Conservation (phyloP, 2,888 invertebrate species). For the Lepidocyrtoides sp. region DNA sequence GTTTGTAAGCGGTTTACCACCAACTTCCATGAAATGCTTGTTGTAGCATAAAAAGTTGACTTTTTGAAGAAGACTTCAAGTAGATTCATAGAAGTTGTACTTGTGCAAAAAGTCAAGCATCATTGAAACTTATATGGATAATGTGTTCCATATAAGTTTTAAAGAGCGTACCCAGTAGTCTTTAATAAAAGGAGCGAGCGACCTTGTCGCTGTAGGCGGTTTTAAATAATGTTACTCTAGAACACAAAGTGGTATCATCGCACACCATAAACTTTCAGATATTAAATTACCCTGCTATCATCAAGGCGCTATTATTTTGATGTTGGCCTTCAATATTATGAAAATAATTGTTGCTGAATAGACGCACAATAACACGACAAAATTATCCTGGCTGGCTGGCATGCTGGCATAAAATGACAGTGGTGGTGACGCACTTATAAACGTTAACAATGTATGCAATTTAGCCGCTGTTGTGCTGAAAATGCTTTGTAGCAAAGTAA, state of each 20-base stretch:
- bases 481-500: background rate
- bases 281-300: too few relatives aligned
- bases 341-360: background rate
- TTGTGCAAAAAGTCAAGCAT: too few relatives aligned
- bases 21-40: background rate
- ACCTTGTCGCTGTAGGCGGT: background rate
- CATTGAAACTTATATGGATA: background rate
- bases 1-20: conserved; percentile 7
- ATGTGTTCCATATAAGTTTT: background rate
- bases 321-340: background rate
- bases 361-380: background rate
- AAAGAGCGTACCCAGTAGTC: background rate
- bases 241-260: background rate
- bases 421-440: background rate
- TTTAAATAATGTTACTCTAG: background rate
- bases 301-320: background rate
- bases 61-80: background rate
- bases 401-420: background rate
- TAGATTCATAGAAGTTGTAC: too few relatives aligned
- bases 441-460: background rate
- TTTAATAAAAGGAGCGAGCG: background rate
- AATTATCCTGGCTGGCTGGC: background rate
- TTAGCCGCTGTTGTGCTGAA: background rate
- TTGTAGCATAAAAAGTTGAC: background rate
- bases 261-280: background rate